phyloP scores from a whole-genome alignment of 1,140 invertebrate genomes.

The Contarinia nasturtii region DNA sequence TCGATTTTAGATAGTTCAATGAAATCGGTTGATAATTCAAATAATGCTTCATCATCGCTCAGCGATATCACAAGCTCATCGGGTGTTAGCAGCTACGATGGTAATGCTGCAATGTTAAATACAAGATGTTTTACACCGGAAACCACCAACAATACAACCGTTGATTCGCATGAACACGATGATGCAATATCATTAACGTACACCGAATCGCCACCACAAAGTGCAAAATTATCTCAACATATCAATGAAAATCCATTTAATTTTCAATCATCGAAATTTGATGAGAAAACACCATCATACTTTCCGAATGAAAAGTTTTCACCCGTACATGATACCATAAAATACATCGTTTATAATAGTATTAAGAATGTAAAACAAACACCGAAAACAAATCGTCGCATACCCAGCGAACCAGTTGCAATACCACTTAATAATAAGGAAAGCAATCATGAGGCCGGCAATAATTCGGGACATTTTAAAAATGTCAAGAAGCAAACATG shows the following conservation, averaged over 20 bases:
- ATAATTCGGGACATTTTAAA: too few species aligned
- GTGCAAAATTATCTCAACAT: not conserved
- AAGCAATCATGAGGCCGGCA: too few species aligned
- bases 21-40: too few species aligned
- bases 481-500: too few species aligned
- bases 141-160: not conserved
- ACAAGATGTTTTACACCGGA: not conserved
- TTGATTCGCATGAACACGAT: not conserved
- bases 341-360: not conserved
- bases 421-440: too few species aligned
- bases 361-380: not conserved
- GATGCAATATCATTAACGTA: not conserved
- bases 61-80: not conserved
- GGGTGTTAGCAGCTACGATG: not conserved
- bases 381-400: not conserved
- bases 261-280: conserved; percentile 7
- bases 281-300: conserved; percentile 22
- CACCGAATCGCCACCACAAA: not conserved
- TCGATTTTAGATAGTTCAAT: too few species aligned
- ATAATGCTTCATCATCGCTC: too few species aligned
- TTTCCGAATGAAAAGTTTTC: conserved; percentile 14
- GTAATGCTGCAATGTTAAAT: not conserved
- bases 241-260: not conserved
- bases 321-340: not conserved
- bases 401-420: not conserved